Base-by-base conservation (phyloP, 2,113 vertebrate species). In the Gallinago undulata region DNA sequence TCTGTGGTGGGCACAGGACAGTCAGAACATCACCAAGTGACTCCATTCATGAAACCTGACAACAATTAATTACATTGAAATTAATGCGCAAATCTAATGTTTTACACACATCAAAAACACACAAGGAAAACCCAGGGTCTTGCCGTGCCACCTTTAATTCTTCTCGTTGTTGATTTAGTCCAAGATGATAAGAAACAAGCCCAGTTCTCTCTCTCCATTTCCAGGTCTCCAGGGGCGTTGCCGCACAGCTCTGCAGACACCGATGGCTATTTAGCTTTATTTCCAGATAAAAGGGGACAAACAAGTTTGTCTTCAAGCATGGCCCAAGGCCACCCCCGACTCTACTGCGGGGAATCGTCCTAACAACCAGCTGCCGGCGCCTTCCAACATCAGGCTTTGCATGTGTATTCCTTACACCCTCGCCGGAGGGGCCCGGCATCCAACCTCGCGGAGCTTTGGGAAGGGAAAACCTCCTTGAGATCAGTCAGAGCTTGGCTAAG, bases 31-130 rank as follows among this genome's bases (percentile, higher is more conserved):
- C 56, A 64, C 35, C 33, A 62, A 66, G 66, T 66, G 75, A 85
- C 64, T 86, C 73, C 35, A 28, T 63, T 94, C 28, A 86, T 92
- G 86, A 84, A 90, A 17, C 82, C 35, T 35, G 83, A 74, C 67
- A 82, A 84, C 51, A 83, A 86, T 43, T 79, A 93, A 94, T 92
- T 80, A 73, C 50, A 84, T 24, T 31, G 22, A 94, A 93, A 96
- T 92, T 47, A 94, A 92, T 73, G 69, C 1, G 1, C 76, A 90
- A 74, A 75, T 33, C 11, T 47, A 72, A 90, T 23, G 39, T 64
- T 96, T 91, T 76, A 74, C 68, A 68, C 55, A 37, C 2, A 31
- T 77, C 69, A 41, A 63, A 84, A 80, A 63, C 56, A 53, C 9
- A 55, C 53, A 45, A 92, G 62, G 57, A 47, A 56, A 83, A 33